Evolutionary conservation across 2,888 invertebrate genomes (phyloP), one percentile per base, ranked within the genome.

Genomic region (Zaprionus obscuricornis): DNA sequence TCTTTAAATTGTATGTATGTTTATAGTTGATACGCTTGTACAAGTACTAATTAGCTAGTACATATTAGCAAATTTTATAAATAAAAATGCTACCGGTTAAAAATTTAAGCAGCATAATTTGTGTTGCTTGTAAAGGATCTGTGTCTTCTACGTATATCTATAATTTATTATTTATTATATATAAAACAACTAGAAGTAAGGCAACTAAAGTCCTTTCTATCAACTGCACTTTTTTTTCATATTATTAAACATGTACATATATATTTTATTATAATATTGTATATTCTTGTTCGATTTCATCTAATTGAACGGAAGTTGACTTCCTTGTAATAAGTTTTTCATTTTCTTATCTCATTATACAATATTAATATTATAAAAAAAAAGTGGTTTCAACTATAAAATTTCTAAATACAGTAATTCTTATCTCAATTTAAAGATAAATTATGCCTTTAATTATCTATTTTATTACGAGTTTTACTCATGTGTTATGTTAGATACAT

Each of bases 231-330:
- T n/a, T n/a, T n/a, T n/a, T n/a, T n/a, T n/a, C n/a, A n/a, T n/a
- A n/a, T n/a, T n/a, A n/a, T n/a, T n/a, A n/a, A n/a, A n/a, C n/a
- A n/a, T n/a, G n/a, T n/a, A n/a, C n/a, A n/a, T n/a, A n/a, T n/a
- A n/a, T n/a, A n/a, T n/a, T n/a, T n/a, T n/a, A n/a, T n/a, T n/a
- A n/a, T n/a, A n/a, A n/a, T n/a, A n/a, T n/a, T n/a, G n/a, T n/a
- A n/a, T n/a, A n/a, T n/a, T n/a, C 37, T 37, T 42, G 45, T 37
- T 49, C 10, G 13, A 13, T 13, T 2, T 31, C 13, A 1, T 14
- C 29, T 37, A 10, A 20, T 13, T 10, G 16, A 47, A 27, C 67
- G 46, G 60, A 67, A 52, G 29, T 45, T n/a, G n/a, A n/a, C n/a
- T n/a, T n/a, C n/a, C n/a, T n/a, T n/a, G n/a, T n/a, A n/a, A n/a